These are phyloP conservation scores for Neuroscelio doddi DNA, from an alignment of 2,888 invertebrate genomes.

Conservation along the genomic window DNA sequence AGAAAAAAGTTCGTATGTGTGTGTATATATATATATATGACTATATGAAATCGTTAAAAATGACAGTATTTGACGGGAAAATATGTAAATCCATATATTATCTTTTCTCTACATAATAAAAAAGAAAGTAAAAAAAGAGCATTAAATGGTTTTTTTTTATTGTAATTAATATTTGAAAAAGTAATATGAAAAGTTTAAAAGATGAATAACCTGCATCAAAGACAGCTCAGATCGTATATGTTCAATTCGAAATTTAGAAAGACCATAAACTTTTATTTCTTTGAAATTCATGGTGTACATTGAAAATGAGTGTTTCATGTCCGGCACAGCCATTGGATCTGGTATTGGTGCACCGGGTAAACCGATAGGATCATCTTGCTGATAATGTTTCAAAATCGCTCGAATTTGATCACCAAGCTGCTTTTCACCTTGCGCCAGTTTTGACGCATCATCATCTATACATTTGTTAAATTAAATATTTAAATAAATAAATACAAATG, in stretches of 20 bases:
- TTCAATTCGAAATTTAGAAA: conserved; percentile 85
- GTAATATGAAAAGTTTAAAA: conserved; percentile 1
- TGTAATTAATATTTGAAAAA: background rate
- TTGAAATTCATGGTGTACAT: conserved; percentile 81
- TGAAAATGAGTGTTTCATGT: conserved; percentile 82
- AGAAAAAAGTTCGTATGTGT: too few species aligned
- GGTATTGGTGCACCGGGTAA: conserved; percentile 86
- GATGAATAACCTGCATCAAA: conserved; percentile 80
- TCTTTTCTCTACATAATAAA: too few species aligned
- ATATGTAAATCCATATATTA: too few species aligned
- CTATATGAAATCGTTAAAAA: too few species aligned
- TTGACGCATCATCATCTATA: conserved; percentile 54
- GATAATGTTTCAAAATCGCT: conserved; percentile 83
- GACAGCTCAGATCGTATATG: conserved; percentile 82
- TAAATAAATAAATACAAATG: too few species aligned
- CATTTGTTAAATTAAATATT: background rate
- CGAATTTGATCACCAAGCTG: conserved; percentile 83
- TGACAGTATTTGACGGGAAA: too few species aligned
- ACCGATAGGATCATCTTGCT: conserved; percentile 85
- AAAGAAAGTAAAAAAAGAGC: conserved; percentile 1
- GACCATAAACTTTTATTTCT: conserved; percentile 81
- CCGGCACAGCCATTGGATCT: conserved; percentile 86
- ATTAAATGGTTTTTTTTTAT: background rate
- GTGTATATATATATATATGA: too few species aligned
- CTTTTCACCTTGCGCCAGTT: conserved; percentile 75